A percentile compares a stretch with the other conserved stretches of the same genome.
These are phyloP conservation scores for Perdix hodgsoniae DNA, from an alignment of 2,797 vertebrate species.

Conservation along the genomic window DNA sequence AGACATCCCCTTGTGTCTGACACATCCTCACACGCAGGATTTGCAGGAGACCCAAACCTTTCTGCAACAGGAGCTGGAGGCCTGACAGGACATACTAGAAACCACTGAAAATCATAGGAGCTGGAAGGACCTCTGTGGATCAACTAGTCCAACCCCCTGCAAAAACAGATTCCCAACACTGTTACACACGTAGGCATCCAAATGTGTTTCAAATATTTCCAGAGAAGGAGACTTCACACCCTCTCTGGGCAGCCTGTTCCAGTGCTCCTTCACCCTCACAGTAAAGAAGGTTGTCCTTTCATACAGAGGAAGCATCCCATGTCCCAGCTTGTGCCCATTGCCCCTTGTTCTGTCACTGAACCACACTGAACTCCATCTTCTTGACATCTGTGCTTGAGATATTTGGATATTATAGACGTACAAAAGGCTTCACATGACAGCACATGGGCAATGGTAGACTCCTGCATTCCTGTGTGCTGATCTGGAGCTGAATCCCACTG, in stretches of 20 bases:
- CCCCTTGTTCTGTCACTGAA: neutral
- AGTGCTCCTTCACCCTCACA: neutral
- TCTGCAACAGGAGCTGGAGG: neutral
- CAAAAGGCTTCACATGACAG: neutral
- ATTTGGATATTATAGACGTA: neutral
- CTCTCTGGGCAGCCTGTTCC: neutral
- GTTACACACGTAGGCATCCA: neutral
- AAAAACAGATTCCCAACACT: neutral
- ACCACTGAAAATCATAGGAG: neutral
- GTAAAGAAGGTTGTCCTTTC: neutral
- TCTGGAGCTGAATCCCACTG: neutral
- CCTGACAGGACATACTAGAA: neutral
- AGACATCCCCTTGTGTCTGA: neutral
- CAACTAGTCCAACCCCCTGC: neutral
- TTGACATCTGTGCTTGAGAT: neutral
- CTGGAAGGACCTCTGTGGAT: neutral
- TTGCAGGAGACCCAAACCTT: neutral
- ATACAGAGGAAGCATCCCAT: neutral
- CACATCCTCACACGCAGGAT: rapidly evolving
- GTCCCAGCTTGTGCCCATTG: neutral
- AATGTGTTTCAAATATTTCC: neutral
- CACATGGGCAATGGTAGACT: neutral
- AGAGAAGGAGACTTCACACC: neutral
- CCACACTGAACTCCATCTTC: neutral
- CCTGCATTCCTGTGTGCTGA: neutral